These are phyloP conservation scores for Steatornis caripensis DNA, from an alignment of 2,113 vertebrate genomes.

Conservation along the genomic window DNA sequence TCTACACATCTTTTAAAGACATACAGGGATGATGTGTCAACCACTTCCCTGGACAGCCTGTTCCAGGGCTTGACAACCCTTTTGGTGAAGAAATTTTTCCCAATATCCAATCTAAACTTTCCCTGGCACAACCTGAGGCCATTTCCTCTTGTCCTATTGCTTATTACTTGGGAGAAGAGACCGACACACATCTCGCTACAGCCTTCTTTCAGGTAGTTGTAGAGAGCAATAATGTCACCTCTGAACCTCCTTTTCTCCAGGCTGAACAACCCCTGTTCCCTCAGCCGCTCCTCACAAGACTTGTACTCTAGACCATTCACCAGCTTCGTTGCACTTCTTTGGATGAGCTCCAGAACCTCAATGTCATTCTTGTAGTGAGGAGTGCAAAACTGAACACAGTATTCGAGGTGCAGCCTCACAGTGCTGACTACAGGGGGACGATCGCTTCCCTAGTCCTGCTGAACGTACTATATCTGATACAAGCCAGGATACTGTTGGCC, in stretches of 20 bases:
- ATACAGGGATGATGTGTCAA: background rate
- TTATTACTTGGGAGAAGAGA: too few species aligned
- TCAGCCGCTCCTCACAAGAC: background rate
- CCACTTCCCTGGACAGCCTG: background rate
- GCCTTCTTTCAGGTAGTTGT: too few species aligned
- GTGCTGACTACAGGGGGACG: too few species aligned
- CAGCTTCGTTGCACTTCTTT: background rate
- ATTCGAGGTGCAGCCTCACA: too few species aligned
- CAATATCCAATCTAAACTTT: background rate
- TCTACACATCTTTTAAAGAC: background rate
- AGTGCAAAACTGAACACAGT: too few species aligned
- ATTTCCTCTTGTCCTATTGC: rapidly evolving
- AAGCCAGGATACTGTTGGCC: too few species aligned
- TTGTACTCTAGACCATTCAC: background rate
- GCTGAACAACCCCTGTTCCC: background rate
- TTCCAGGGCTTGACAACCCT: background rate
- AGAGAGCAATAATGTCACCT: too few species aligned
- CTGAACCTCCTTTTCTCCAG: background rate
- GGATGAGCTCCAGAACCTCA: too few species aligned
- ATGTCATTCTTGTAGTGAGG: too few species aligned
- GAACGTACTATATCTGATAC: too few species aligned
- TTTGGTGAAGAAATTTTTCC: background rate
- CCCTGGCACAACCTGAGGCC: background rate
- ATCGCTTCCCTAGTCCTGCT: too few species aligned
- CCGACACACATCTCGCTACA: too few species aligned